Percentiles rank a stretch among this genome's conserved stretches.
These are phyloP conservation scores for Passerculus sandwichensis DNA, from an alignment of 2,797 vertebrate species.

Conservation along the genomic window DNA sequence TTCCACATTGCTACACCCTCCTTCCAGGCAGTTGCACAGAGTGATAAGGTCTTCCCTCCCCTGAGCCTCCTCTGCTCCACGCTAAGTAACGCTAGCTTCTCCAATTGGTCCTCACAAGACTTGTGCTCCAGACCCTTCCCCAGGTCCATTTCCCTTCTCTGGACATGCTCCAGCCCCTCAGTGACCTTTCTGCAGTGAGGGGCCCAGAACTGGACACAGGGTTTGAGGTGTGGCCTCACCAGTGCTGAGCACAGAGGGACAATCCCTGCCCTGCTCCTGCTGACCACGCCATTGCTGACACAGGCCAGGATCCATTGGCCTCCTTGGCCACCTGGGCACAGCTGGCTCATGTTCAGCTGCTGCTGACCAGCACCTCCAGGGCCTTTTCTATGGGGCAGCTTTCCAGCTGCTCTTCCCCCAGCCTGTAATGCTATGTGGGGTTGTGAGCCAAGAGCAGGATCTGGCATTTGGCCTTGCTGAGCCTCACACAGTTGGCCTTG, in stretches of 20 bases:
- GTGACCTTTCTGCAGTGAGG: no score
- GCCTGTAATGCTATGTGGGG: accelerated
- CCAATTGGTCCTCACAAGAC: accelerated
- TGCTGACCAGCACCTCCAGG: background rate
- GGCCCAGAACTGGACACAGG: no score
- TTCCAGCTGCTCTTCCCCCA: background rate
- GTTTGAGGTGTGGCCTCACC: no score
- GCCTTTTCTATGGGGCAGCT: background rate
- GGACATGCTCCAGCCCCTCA: accelerated
- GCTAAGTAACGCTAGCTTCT: background rate
- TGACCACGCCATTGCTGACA: accelerated
- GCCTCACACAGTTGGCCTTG: accelerated
- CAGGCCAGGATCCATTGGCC: background rate
- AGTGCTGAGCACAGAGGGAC: background rate
- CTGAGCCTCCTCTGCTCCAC: background rate
- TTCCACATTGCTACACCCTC: background rate
- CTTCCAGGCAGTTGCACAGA: background rate
- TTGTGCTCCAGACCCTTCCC: background rate
- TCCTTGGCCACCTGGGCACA: background rate
- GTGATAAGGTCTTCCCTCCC: background rate
- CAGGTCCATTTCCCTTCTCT: accelerated
- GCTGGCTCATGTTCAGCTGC: background rate
- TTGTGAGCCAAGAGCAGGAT: background rate
- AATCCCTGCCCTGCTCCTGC: accelerated
- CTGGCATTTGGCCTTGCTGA: background rate